Base-by-base conservation (phyloP, 1,140 invertebrate species). In the Harpegnathos saltator region DNA sequence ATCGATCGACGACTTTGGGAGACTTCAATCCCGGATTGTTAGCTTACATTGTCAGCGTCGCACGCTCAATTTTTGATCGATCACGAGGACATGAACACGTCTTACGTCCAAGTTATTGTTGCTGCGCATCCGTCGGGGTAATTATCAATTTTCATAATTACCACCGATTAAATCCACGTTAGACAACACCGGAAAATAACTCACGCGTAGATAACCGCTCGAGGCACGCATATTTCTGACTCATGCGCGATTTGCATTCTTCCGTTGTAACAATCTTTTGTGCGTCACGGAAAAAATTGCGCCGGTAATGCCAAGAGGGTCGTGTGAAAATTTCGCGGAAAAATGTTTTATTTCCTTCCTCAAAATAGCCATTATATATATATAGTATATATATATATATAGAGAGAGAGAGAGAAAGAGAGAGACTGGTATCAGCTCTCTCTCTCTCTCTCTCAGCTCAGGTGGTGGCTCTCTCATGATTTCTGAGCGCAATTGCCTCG, bases 141-240 rank as follows among this genome's bases (percentile, higher is more conserved):
- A 78, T 78, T 69, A 58, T 44, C 59, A 69, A 78, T 68, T 44
- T 78, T 56, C 22, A 26, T 69, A 19, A 56, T 78, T 69, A 68
- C 44, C 62, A 17, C 12, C 0, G 12, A 33, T 80, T 71, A 44
- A 71, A 80, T 11, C 24, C n/a, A n/a, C 52, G n/a, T 58, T 17
- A 24, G 48, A 29, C 65, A 80, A 80, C 29, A 44, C 24, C 33
- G 54, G n/a, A 59, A 15, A 22, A 80, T 69, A 69, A 44, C 15
- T 80, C 33, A 68, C 50, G 61, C 50, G 22, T 66, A 56, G 50
- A 56, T 77, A 66, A 29, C 29, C 56, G 66, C 54, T 66, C 54
- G 38, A 77, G 54, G 15, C 62, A 38, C 74, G 29, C 48, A 38
- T 24, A 65, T 56, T 56, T 68, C 50, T 68, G 62, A 78, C 48